Conservation (phyloP, 1,140 invertebrate species). For the Melitaea cinxia region DNA sequence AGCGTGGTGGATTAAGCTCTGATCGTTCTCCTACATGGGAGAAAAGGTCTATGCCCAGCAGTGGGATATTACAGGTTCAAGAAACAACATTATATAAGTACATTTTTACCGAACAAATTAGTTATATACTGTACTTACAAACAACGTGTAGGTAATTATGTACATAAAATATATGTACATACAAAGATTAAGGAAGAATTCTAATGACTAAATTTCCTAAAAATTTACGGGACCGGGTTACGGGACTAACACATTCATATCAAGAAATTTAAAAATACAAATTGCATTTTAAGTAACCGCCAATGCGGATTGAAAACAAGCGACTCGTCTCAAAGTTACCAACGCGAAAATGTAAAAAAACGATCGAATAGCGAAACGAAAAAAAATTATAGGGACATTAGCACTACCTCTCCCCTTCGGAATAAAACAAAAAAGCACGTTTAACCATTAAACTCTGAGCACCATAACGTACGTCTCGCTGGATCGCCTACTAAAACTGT, state of each 20-base stretch:
- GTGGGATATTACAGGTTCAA: no score
- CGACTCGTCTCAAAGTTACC: neutral
- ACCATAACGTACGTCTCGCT: conserved; percentile 63
- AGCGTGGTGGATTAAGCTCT: no score
- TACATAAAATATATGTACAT: no score
- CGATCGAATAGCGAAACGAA: conserved; percentile 26
- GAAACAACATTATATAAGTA: no score
- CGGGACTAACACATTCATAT: neutral
- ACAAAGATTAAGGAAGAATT: no score
- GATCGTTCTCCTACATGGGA: no score
- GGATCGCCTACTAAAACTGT: conserved; percentile 69
- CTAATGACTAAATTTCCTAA: no score
- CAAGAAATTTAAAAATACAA: neutral
- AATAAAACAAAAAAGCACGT: conserved; percentile 42
- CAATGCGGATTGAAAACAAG: conserved; percentile 4
- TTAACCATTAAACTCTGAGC: conserved; percentile 45
- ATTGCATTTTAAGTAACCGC: conserved; percentile 4
- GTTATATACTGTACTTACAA: no score
- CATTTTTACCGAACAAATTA: no score
- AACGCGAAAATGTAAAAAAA: conserved; percentile 24
- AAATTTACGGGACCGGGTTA: no score
- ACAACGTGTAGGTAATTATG: no score
- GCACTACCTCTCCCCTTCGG: conserved; percentile 36
- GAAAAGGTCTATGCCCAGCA: no score
- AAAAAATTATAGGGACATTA: conserved; percentile 34